Percentiles rank a stretch among this genome's conserved stretches.
These are phyloP conservation scores for Montipora sp. DNA, from an alignment of 64 coral and sea anemone species.

Conservation along the genomic window DNA sequence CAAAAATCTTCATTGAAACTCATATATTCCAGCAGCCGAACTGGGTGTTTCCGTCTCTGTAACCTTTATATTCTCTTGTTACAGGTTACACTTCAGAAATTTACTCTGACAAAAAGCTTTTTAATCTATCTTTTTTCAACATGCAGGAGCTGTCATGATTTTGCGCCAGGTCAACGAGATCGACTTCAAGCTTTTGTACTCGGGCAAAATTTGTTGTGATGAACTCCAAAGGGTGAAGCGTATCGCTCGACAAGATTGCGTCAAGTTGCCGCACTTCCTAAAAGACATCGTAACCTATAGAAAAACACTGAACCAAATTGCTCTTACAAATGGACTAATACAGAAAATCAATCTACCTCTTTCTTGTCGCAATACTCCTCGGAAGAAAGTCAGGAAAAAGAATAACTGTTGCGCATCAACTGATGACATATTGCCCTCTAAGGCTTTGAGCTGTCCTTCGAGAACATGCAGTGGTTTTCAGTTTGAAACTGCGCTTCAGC, in stretches of 20 bases:
- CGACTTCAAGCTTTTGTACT: conserved; percentile 83
- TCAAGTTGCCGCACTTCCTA: conserved; percentile 76
- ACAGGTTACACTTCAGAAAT: background rate
- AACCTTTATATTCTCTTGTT: no score
- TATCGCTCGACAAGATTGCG: conserved; percentile 65
- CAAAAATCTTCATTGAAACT: no score
- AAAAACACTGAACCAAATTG: conserved; percentile 68
- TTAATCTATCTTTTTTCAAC: background rate
- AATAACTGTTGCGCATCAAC: background rate
- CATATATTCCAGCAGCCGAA: no score
- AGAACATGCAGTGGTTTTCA: background rate
- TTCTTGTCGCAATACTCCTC: conserved; percentile 9
- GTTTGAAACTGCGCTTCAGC: background rate
- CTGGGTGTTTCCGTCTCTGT: no score
- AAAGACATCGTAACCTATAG: conserved; percentile 62
- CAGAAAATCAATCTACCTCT: conserved; percentile 63
- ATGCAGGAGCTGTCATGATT: conserved; percentile 70
- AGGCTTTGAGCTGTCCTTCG: conserved; percentile 45
- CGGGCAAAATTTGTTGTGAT: conserved; percentile 81
- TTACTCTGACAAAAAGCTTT: background rate
- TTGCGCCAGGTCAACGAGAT: conserved; percentile 79
- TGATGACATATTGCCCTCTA: conserved; percentile 15
- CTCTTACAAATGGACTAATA: conserved; percentile 61
- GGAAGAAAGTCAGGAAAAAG: conserved; percentile 54
- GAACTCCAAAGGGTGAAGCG: conserved; percentile 72